A percentile compares a stretch with the other conserved stretches of the same genome.
Evolutionary conservation across 2,113 vertebrate species (phyloP).

Genomic region (Istiophorus platypterus): DNA sequence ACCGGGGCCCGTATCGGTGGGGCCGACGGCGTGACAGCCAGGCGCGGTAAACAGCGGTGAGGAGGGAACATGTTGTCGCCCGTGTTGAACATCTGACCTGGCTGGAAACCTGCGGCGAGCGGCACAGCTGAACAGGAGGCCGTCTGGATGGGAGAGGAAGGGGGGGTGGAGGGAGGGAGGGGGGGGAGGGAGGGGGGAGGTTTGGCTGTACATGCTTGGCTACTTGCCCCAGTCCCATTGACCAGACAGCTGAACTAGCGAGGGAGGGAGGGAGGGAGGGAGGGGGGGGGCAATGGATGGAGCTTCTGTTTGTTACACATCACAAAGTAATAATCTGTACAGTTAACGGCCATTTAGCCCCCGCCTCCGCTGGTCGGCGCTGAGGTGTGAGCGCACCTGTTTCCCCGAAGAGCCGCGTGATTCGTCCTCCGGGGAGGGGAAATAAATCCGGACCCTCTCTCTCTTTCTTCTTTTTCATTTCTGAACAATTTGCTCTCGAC

Average conservation of each 20-base stretch:
- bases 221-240: constrained; percentile 92
- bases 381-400: background rate
- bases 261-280: constrained; percentile 59
- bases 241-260: constrained; percentile 96
- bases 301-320: constrained; percentile 44
- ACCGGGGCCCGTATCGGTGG: background rate
- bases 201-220: constrained; percentile 89
- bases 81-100: constrained; percentile 83
- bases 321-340: constrained; percentile 43
- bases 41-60: constrained; percentile 71
- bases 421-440: no score
- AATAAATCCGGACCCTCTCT: background rate
- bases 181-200: constrained; percentile 18
- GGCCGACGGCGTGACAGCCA: constrained; percentile 32
- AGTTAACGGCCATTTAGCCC: constrained; percentile 10
- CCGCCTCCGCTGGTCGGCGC: constrained; percentile 7
- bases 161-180: background rate
- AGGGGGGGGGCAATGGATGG: constrained; percentile 46
- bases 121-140: constrained; percentile 81
- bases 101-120: constrained; percentile 78
- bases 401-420: background rate
- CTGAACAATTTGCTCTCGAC: no score
- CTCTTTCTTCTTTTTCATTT: background rate
- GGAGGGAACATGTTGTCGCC: constrained; percentile 78
- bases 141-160: constrained; percentile 69